These are phyloP conservation scores for Dolichomitus sp. DNA, from an alignment of 2,888 invertebrate genomes.

Conservation along the genomic window DNA sequence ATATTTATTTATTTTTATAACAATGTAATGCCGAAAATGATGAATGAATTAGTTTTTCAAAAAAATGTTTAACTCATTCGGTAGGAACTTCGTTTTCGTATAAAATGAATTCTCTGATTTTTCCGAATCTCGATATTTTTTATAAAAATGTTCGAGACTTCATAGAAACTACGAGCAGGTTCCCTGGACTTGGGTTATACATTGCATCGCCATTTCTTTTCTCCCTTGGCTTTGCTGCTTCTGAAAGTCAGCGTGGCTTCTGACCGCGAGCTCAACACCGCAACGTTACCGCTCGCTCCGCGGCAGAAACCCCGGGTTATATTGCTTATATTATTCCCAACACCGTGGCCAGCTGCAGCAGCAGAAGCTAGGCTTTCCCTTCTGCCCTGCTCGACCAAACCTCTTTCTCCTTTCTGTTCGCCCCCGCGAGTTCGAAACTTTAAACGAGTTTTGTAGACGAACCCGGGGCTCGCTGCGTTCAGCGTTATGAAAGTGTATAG, in stretches of 20 bases:
- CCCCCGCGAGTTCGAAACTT: slow-evolving; percentile 60
- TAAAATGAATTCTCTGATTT: no score
- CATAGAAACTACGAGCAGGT: slow-evolving; percentile 12
- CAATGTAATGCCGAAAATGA: no score
- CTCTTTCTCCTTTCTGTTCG: slow-evolving; percentile 27
- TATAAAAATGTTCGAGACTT: neutral
- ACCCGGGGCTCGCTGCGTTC: slow-evolving; percentile 36
- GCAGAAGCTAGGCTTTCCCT: slow-evolving; percentile 36
- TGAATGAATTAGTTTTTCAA: no score
- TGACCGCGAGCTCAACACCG: slow-evolving; percentile 48
- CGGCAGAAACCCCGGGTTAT: slow-evolving; percentile 54
- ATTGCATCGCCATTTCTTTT: slow-evolving; percentile 9
- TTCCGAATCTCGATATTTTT: neutral
- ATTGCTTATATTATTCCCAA: slow-evolving; percentile 67
- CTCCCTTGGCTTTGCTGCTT: neutral
- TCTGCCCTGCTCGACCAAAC: slow-evolving; percentile 32
- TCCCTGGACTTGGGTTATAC: slow-evolving; percentile 9
- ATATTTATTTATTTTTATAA: no score
- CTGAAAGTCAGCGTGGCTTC: slow-evolving; percentile 50
- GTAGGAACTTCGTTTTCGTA: no score
- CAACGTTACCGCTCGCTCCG: slow-evolving; percentile 40
- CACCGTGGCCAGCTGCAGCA: slow-evolving; percentile 37
- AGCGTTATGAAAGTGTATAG: slow-evolving; percentile 52
- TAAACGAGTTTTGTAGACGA: slow-evolving; percentile 65
- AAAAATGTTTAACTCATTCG: no score